phyloP scores from a whole-genome alignment of 2,888 invertebrate species.

The Bembecia ichneumoniformis region DNA sequence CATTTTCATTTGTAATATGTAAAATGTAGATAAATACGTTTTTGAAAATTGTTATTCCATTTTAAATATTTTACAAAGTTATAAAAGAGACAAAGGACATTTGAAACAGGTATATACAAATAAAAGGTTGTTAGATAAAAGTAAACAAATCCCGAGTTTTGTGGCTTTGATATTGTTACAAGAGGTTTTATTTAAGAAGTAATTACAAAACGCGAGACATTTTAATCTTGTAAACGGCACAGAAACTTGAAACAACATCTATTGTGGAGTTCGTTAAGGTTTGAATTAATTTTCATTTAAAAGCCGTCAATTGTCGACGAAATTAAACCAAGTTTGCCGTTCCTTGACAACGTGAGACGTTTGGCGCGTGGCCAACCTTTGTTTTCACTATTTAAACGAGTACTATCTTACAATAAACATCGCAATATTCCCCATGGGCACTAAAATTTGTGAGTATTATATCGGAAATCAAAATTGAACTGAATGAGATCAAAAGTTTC shows the following conservation, averaged over 20 bases:
- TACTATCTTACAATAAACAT: not conserved
- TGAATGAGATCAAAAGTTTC: too few species aligned
- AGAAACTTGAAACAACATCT: slow-evolving; percentile 38
- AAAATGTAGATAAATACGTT: too few species aligned
- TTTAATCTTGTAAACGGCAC: slow-evolving; percentile 36
- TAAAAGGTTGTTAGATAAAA: too few species aligned
- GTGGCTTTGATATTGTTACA: slow-evolving; percentile 7
- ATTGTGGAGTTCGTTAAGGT: slow-evolving; percentile 42
- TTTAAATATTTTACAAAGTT: too few species aligned
- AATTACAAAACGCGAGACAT: slow-evolving; percentile 36
- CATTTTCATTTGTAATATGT: too few species aligned
- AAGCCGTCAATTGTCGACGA: slow-evolving; percentile 47
- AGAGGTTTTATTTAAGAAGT: slow-evolving; percentile 16
- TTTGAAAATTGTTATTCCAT: too few species aligned
- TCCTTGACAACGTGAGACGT: slow-evolving; percentile 35
- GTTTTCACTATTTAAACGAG: not conserved
- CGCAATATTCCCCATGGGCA: not conserved
- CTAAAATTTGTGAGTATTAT: not conserved
- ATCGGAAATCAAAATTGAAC: too few species aligned
- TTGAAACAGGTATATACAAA: too few species aligned
- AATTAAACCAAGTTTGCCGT: slow-evolving; percentile 50
- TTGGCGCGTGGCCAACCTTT: slow-evolving; percentile 42
- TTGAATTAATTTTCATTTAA: slow-evolving; percentile 50
- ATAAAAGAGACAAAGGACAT: too few species aligned
- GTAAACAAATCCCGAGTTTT: slow-evolving; percentile 7